Conservation (phyloP, 1,140 invertebrate genomes). For the Leptopilina clavipes region DNA sequence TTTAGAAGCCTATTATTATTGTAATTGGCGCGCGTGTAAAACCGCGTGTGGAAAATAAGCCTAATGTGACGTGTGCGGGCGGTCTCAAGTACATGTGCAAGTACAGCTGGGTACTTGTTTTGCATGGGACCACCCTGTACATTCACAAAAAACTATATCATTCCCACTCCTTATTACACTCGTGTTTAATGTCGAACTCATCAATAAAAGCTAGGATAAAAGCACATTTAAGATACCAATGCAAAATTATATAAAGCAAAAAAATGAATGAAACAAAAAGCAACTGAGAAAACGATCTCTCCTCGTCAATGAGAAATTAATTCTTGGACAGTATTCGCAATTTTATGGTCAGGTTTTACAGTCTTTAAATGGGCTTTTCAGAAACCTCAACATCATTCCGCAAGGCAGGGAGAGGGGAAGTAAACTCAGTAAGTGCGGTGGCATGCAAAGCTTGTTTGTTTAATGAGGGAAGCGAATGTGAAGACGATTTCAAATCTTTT, state of each 20-base stretch:
- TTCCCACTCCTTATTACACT: neutral
- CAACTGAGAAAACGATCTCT: neutral
- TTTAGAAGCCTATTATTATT: slow-evolving; percentile 72
- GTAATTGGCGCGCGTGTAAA: slow-evolving; percentile 73
- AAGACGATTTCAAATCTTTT: slow-evolving; percentile 61
- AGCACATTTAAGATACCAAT: too few species aligned
- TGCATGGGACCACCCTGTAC: slow-evolving; percentile 26
- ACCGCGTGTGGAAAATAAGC: slow-evolving; percentile 73
- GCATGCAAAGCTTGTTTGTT: slow-evolving; percentile 73
- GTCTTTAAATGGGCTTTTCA: slow-evolving; percentile 11
- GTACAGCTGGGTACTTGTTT: slow-evolving; percentile 25
- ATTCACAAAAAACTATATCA: slow-evolving; percentile 22
- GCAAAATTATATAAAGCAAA: too few species aligned
- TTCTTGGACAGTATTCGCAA: slow-evolving; percentile 7
- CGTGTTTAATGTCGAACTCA: neutral
- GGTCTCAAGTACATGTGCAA: slow-evolving; percentile 43
- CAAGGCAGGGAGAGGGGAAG: neutral
- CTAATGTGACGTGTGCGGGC: slow-evolving; percentile 71
- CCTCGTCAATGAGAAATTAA: neutral
- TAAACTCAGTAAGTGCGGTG: slow-evolving; percentile 38
- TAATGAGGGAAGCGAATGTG: slow-evolving; percentile 72
- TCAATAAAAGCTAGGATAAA: too few species aligned
- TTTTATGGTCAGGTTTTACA: neutral
- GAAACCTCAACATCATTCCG: slow-evolving; percentile 22
- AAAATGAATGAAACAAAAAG: neutral